Percentiles rank a stretch among this genome's conserved stretches.
Conservation (phyloP, 2,888 invertebrate species). For the Xanthia togata region DNA sequence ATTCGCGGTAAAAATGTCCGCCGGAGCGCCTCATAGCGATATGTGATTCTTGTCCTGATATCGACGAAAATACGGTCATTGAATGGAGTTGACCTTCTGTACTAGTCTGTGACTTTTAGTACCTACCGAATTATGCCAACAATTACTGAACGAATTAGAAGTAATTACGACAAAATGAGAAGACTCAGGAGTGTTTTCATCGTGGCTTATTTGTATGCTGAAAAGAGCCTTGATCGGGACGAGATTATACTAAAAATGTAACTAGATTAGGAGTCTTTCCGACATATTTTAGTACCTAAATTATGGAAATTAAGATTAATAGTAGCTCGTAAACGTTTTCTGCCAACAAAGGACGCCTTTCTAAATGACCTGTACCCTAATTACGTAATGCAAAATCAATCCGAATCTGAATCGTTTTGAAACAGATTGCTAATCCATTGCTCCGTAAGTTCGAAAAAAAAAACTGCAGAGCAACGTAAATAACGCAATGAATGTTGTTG, state of each 20-base stretch:
- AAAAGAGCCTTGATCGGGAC: constrained; percentile 11
- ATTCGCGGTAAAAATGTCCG: too few species aligned
- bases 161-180: constrained; percentile 42
- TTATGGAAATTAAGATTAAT: background rate
- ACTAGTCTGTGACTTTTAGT: background rate
- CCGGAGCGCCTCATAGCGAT: too few species aligned
- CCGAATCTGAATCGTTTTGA: too few species aligned
- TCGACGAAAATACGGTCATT: too few species aligned
- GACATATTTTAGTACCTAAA: background rate
- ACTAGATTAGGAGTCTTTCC: constrained; percentile 2
- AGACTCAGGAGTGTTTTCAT: constrained; percentile 44
- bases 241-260: constrained; percentile 34
- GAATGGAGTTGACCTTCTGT: constrained; percentile 12
- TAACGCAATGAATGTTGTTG: too few species aligned
- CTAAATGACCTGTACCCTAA: too few species aligned
- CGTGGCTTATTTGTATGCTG: constrained; percentile 16
- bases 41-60: too few species aligned
- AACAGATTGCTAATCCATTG: too few species aligned
- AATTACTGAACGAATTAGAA: constrained; percentile 53
- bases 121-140: constrained; percentile 23
- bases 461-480: too few species aligned
- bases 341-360: background rate
- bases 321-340: background rate
- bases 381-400: too few species aligned
- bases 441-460: too few species aligned